These are phyloP conservation scores for Zaprionus davidi DNA, from an alignment of 1,140 invertebrate genomes.

Conservation along the genomic window DNA sequence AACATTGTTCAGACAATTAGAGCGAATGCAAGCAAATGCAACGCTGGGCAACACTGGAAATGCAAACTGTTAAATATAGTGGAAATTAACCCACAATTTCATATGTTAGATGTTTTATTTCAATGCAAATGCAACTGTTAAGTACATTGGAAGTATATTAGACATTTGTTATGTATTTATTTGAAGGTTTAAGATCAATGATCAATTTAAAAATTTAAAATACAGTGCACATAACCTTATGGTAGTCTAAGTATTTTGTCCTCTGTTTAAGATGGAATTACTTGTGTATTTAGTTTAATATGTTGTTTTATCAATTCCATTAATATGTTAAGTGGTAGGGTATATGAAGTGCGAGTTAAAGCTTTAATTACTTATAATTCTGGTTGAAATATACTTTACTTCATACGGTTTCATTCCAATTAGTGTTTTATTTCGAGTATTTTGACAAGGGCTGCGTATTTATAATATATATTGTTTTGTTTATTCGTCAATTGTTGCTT, in stretches of 20 bases:
- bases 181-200: no score
- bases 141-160: no score
- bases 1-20: constrained; percentile 54
- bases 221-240: no score
- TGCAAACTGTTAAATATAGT: not conserved
- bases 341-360: not conserved
- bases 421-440: constrained; percentile 13
- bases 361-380: not conserved
- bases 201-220: no score
- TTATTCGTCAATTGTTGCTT: constrained; percentile 13
- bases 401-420: constrained; percentile 16
- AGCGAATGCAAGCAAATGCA: constrained; percentile 19
- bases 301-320: no score
- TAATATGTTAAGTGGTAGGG: not conserved
- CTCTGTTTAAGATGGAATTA: no score
- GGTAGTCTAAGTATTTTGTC: no score
- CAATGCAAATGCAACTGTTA: no score
- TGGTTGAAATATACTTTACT: not conserved
- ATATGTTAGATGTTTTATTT: no score
- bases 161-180: no score
- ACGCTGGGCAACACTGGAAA: constrained; percentile 21
- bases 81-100: not conserved
- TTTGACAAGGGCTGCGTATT: constrained; percentile 40
- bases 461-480: constrained; percentile 19
- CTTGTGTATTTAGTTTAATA: no score